Conservation (phyloP, 2,113 vertebrate genomes). For the Coptodon rendalli region DNA sequence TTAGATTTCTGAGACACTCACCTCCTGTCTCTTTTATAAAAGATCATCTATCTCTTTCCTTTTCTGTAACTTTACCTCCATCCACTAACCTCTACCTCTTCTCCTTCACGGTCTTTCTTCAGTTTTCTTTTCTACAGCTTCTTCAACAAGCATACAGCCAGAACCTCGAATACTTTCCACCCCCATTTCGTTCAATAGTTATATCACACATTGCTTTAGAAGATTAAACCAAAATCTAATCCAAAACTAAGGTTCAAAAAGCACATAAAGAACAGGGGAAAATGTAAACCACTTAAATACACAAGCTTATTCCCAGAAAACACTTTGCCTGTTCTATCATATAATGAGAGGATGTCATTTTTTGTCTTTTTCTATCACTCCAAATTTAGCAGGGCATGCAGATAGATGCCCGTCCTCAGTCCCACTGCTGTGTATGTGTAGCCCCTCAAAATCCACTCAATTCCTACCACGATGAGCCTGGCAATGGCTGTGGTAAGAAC, state of each 20-base stretch:
- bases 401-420: neutral
- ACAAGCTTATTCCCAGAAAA: neutral
- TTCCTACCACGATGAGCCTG: neutral
- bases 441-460: neutral
- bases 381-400: neutral
- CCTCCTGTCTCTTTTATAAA: slow-evolving; percentile 16
- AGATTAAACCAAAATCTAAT: slow-evolving; percentile 45
- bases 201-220: slow-evolving; percentile 44
- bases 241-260: slow-evolving; percentile 10
- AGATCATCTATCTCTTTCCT: slow-evolving; percentile 22
- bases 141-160: slow-evolving; percentile 9
- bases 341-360: neutral
- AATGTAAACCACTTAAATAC: neutral
- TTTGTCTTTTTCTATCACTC: neutral
- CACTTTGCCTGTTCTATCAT: neutral
- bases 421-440: neutral
- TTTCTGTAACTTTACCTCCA: slow-evolving; percentile 9
- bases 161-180: slow-evolving; percentile 33
- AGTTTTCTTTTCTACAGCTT: slow-evolving; percentile 20
- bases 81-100: neutral
- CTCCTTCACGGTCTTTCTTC: slow-evolving; percentile 27
- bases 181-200: slow-evolving; percentile 46
- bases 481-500: neutral
- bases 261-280: neutral
- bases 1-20: slow-evolving; percentile 14